These are phyloP conservation scores for Liodrosophila aerea DNA, from an alignment of 2,888 invertebrate genomes.

Conservation along the genomic window DNA sequence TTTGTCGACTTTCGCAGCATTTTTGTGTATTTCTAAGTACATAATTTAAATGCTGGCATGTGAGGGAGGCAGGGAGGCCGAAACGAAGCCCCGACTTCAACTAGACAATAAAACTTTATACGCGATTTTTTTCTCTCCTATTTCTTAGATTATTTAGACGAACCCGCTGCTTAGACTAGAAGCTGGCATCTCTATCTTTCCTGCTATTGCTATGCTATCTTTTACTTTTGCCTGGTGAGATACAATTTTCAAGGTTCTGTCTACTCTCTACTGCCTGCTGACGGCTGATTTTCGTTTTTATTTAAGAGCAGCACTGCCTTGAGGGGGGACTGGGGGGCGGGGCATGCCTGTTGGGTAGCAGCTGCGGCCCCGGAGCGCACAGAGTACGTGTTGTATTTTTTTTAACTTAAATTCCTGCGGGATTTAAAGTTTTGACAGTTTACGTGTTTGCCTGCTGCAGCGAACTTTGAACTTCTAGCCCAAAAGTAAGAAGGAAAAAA, in stretches of 20 bases:
- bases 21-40: conserved; percentile 79
- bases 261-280: conserved; percentile 41
- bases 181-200: neutral
- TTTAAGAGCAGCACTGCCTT: conserved; percentile 23
- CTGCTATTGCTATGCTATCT: conserved; percentile 46
- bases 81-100: conserved; percentile 30
- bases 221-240: conserved; percentile 34
- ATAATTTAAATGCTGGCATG: conserved; percentile 78
- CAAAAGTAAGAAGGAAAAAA: conserved; percentile 5
- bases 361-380: conserved; percentile 62
- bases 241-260: conserved; percentile 73
- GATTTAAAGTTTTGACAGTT: conserved; percentile 80
- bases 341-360: conserved; percentile 34
- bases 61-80: neutral
- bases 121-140: conserved; percentile 53
- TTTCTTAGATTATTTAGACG: conserved; percentile 67
- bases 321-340: neutral
- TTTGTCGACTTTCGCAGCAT: conserved; percentile 70
- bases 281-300: conserved; percentile 38
- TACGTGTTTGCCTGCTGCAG: conserved; percentile 75
- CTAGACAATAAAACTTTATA: conserved; percentile 74
- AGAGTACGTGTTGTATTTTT: conserved; percentile 76
- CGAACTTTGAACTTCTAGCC: conserved; percentile 69
- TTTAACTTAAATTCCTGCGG: conserved; percentile 79
- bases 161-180: neutral